These are phyloP conservation scores for Zaprionus inermis DNA, from an alignment of 1,140 invertebrate species.

Conservation along the genomic window DNA sequence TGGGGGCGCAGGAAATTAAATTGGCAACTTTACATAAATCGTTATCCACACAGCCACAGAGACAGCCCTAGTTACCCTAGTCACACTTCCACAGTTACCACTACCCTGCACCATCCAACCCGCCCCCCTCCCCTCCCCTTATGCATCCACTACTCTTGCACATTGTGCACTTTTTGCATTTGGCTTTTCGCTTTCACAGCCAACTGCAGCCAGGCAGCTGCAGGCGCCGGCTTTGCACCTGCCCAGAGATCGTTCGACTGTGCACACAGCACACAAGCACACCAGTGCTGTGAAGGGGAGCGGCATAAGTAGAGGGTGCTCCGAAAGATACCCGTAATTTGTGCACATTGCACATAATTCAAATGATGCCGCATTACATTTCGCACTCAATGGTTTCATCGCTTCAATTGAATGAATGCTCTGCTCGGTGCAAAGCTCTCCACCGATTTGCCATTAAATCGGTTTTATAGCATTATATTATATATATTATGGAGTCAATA, in stretches of 20 bases:
- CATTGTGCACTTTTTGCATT: slow-evolving; percentile 11
- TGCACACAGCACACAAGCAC: slow-evolving; percentile 13
- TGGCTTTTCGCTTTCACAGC: slow-evolving; percentile 9
- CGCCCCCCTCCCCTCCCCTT: not conserved
- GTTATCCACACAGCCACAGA: slow-evolving; percentile 17
- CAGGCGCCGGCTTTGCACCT: slow-evolving; percentile 16
- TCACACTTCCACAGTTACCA: not conserved
- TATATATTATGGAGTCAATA: not conserved
- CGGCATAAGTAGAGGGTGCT: not conserved
- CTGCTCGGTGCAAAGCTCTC: not conserved
- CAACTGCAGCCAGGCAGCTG: slow-evolving; percentile 14
- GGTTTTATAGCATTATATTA: slow-evolving; percentile 1
- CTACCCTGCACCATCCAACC: not conserved
- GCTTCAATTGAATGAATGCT: slow-evolving; percentile 17
- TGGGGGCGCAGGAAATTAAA: slow-evolving; percentile 62
- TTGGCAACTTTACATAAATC: slow-evolving; percentile 57
- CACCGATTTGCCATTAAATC: not conserved
- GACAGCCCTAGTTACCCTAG: not conserved
- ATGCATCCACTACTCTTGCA: not conserved
- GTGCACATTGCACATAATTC: not conserved
- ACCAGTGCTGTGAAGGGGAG: no score
- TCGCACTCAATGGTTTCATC: slow-evolving; percentile 10
- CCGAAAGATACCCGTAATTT: slow-evolving; percentile 13
- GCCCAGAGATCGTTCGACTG: slow-evolving; percentile 19
- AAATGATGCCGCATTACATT: slow-evolving; percentile 7